Conservation (phyloP, 2,113 vertebrate species). For the Petrocephalus microphthalmus region DNA sequence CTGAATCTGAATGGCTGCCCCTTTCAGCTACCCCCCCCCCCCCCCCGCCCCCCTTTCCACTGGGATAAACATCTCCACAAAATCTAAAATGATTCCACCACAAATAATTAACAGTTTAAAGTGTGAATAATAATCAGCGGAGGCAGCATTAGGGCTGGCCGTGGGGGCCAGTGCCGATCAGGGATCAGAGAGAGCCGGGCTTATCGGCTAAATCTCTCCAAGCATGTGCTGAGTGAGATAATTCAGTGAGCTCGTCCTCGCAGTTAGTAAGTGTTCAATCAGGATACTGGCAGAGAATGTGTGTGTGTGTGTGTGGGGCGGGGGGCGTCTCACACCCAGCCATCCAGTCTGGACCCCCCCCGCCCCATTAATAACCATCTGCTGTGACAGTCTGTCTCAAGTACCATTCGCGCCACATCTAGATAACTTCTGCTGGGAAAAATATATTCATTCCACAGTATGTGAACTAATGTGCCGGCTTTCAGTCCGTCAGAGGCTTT, state of each 20-base stretch:
- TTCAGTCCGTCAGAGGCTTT: slow-evolving; percentile 52
- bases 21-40: slow-evolving; percentile 34
- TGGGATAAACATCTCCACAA: slow-evolving; percentile 56
- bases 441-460: slow-evolving; percentile 62
- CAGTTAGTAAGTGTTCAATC: not conserved
- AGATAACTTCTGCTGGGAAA: slow-evolving; percentile 69
- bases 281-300: slow-evolving; percentile 46
- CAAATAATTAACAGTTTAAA: slow-evolving; percentile 64
- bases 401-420: slow-evolving; percentile 66
- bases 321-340: slow-evolving; percentile 37
- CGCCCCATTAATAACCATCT: slow-evolving; percentile 65
- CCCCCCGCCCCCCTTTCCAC: slow-evolving; percentile 46
- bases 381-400: slow-evolving; percentile 69
- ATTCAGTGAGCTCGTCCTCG: slow-evolving; percentile 63
- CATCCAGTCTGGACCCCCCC: not conserved
- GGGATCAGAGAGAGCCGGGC: slow-evolving; percentile 53
- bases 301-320: too few species aligned
- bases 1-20: slow-evolving; percentile 59
- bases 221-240: slow-evolving; percentile 66
- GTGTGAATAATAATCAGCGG: slow-evolving; percentile 58
- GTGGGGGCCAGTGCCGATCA: slow-evolving; percentile 45
- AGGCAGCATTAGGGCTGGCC: slow-evolving; percentile 53
- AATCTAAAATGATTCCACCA: slow-evolving; percentile 54
- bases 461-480: slow-evolving; percentile 63
- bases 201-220: slow-evolving; percentile 64